Conservation (phyloP, 2,888 invertebrate genomes). For the Brachylomia viminalis region DNA sequence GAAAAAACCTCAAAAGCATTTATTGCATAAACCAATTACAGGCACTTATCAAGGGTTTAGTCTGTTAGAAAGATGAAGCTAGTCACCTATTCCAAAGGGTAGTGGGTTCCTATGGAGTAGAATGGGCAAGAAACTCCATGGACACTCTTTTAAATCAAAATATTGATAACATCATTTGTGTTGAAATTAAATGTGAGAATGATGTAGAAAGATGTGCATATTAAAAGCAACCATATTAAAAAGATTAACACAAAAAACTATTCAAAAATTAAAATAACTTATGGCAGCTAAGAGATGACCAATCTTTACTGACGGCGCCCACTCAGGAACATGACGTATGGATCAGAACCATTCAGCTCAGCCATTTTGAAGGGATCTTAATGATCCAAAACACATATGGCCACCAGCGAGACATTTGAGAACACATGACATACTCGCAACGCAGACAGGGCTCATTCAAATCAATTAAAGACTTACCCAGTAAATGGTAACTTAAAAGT, state of each 20-base stretch:
- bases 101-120: background rate
- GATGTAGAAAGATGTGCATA: background rate
- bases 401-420: background rate
- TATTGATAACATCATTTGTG: background rate
- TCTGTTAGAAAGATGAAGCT: background rate
- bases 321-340: background rate
- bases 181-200: background rate
- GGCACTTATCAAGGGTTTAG: background rate
- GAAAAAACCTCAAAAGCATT: background rate
- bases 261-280: too few species aligned
- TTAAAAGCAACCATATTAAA: background rate
- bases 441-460: too few species aligned
- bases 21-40: background rate
- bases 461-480: background rate
- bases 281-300: background rate
- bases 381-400: background rate
- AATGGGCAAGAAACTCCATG: background rate
- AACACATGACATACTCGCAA: too few species aligned
- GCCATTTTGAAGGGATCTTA: background rate
- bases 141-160: background rate
- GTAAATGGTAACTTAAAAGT: background rate
- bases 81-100: background rate
- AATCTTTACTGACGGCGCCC: too few species aligned
- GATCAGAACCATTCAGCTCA: background rate
- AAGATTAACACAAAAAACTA: background rate